Conservation (phyloP, 2,888 invertebrate species). For the Sinelater perroti region DNA sequence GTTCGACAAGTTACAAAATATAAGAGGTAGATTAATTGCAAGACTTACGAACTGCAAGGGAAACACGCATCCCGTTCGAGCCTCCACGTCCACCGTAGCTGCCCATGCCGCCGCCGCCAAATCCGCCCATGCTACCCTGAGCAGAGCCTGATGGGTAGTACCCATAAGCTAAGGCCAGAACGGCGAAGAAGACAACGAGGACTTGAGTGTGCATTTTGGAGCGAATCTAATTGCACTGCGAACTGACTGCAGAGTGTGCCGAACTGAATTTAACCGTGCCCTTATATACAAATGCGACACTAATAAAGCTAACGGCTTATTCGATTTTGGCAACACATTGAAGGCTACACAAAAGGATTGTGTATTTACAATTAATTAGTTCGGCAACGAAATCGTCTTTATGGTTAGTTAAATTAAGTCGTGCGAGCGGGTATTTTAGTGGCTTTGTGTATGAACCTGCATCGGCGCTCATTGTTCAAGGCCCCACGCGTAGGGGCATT, state of each 20-base stretch:
- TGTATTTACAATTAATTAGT: background rate
- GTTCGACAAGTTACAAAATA: too few relatives aligned
- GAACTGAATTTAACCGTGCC: too few relatives aligned
- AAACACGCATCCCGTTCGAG: too few relatives aligned
- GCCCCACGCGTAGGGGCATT: too few relatives aligned
- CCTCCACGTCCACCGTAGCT: background rate
- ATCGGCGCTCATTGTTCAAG: too few relatives aligned
- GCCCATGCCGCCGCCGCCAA: background rate
- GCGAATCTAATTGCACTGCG: too few relatives aligned
- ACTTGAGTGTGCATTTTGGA: background rate
- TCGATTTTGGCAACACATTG: background rate
- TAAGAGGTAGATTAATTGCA: too few relatives aligned
- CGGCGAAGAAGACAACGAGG: background rate
- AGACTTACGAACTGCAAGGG: too few relatives aligned
- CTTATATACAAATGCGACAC: background rate
- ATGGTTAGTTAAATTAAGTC: background rate
- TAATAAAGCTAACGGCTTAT: too few relatives aligned
- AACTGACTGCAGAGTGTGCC: too few relatives aligned
- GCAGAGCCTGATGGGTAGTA: conserved; percentile 1
- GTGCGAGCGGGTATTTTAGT: too few relatives aligned
- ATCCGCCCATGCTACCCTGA: background rate
- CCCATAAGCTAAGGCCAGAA: background rate
- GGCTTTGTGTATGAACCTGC: too few relatives aligned
- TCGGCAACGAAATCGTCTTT: background rate
- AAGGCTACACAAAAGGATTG: background rate